phyloP scores from a whole-genome alignment of 2,888 invertebrate species.

The Cantharis rustica region DNA sequence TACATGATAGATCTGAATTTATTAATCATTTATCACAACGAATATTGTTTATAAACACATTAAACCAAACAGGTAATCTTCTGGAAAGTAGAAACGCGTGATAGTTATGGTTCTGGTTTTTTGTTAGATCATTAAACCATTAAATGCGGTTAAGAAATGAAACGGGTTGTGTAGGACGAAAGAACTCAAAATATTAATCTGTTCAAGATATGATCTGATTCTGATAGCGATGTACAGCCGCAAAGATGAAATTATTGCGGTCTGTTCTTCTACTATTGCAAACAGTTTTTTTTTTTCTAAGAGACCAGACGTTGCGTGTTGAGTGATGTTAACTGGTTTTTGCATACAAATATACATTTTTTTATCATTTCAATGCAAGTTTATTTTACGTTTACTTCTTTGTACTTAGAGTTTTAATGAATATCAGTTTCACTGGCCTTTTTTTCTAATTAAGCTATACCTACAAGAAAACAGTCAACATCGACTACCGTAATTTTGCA shows the following conservation, averaged over 20 bases:
- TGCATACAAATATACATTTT: slow-evolving; percentile 34
- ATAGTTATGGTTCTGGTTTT: slow-evolving; percentile 18
- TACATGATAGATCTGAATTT: slow-evolving; percentile 35
- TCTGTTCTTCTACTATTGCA: slow-evolving; percentile 34
- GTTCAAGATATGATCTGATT: slow-evolving; percentile 39
- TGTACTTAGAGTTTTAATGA: not conserved
- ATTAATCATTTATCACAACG: slow-evolving; percentile 39
- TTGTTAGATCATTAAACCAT: slow-evolving; percentile 6
- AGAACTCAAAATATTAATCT: slow-evolving; percentile 26
- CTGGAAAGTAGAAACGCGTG: slow-evolving; percentile 18
- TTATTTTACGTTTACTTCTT: slow-evolving; percentile 8
- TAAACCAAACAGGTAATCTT: slow-evolving; percentile 32
- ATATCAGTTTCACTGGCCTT: not conserved
- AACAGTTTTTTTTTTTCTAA: slow-evolving; percentile 32
- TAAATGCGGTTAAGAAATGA: slow-evolving; percentile 6
- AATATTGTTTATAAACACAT: slow-evolving; percentile 41
- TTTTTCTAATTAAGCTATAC: not conserved
- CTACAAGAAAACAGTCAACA: not conserved
- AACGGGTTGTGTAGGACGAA: slow-evolving; percentile 9
- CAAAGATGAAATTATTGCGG: slow-evolving; percentile 45
- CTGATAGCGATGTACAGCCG: slow-evolving; percentile 40
- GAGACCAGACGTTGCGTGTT: slow-evolving; percentile 44
- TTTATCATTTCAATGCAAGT: slow-evolving; percentile 12
- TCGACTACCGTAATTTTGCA: no score
- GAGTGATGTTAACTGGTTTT: slow-evolving; percentile 42